A percentile compares a stretch with the other conserved stretches of the same genome.
phyloP scores from a whole-genome alignment of 2,888 invertebrate genomes.

The Drosophila testacea region DNA sequence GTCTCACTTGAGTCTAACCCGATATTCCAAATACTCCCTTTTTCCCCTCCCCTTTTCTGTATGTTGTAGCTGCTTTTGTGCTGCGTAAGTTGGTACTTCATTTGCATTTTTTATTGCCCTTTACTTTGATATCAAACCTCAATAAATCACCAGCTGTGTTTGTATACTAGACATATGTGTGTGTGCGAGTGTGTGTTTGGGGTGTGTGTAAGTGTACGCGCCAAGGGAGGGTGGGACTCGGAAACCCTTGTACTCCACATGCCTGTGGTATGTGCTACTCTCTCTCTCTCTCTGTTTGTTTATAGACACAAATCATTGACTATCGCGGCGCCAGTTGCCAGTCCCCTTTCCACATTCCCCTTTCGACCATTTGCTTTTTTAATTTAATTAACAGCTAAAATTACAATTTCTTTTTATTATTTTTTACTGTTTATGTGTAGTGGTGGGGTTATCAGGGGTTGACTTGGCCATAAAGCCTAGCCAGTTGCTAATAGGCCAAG shows the following conservation, averaged over 20 bases:
- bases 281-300: constrained; percentile 37
- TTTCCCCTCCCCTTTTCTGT: constrained; percentile 5
- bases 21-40: constrained; percentile 22
- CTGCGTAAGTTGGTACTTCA: constrained; percentile 81
- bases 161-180: constrained; percentile 44
- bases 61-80: constrained; percentile 55
- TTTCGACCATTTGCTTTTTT: constrained; percentile 47
- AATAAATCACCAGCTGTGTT: constrained; percentile 83
- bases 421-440: constrained; percentile 24
- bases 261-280: constrained; percentile 62
- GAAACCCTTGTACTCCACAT: constrained; percentile 63
- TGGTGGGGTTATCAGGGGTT: background rate
- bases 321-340: constrained; percentile 72
- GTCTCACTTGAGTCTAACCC: constrained; percentile 46
- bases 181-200: constrained; percentile 29
- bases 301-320: constrained; percentile 79
- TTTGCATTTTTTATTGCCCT: constrained; percentile 83
- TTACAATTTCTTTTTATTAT: constrained; percentile 56
- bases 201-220: constrained; percentile 21
- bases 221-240: constrained; percentile 15
- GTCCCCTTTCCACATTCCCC: constrained; percentile 3
- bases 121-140: constrained; percentile 80
- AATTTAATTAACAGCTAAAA: constrained; percentile 79
- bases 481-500: constrained; percentile 71
- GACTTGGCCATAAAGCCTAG: constrained; percentile 8